Percentiles rank a stretch among this genome's conserved stretches.
Evolutionary conservation across 2,113 vertebrate species (phyloP).

Genomic region (Sceloporus undulatus): DNA sequence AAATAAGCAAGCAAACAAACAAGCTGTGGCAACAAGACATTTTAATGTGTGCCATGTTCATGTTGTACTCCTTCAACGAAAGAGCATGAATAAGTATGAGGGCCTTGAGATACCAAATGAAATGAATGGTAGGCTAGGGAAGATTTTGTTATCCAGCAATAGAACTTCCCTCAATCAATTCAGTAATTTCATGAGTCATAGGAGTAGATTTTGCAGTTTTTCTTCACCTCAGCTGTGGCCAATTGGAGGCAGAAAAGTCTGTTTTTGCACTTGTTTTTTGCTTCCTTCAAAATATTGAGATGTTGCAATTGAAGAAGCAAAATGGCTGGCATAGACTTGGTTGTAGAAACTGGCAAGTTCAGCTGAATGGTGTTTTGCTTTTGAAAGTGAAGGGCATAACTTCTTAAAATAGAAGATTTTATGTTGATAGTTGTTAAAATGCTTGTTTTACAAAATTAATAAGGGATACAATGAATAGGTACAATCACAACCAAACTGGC

Average conservation of each 20-base stretch:
- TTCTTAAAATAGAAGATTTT: not conserved
- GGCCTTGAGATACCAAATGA: not conserved
- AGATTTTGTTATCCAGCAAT: not conserved
- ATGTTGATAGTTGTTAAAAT: not conserved
- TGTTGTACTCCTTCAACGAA: not conserved
- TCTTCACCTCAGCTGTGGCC: not conserved
- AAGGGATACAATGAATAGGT: not conserved
- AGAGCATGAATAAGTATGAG: not conserved
- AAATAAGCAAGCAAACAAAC: no score
- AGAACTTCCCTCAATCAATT: not conserved
- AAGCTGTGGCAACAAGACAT: no score
- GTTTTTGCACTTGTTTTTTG: no score
- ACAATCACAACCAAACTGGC: not conserved
- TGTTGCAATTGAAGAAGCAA: no score
- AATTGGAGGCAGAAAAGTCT: not conserved
- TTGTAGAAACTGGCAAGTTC: no score
- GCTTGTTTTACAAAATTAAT: not conserved
- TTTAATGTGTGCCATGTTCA: no score
- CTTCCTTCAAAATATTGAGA: no score
- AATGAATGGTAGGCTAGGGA: not conserved
- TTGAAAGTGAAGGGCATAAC: not conserved
- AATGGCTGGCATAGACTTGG: no score
- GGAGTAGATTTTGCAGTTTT: not conserved
- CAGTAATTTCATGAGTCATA: not conserved
- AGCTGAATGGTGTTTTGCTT: not conserved